Conservation (phyloP, 2,113 vertebrate species). For the Oceanites oceanicus region DNA sequence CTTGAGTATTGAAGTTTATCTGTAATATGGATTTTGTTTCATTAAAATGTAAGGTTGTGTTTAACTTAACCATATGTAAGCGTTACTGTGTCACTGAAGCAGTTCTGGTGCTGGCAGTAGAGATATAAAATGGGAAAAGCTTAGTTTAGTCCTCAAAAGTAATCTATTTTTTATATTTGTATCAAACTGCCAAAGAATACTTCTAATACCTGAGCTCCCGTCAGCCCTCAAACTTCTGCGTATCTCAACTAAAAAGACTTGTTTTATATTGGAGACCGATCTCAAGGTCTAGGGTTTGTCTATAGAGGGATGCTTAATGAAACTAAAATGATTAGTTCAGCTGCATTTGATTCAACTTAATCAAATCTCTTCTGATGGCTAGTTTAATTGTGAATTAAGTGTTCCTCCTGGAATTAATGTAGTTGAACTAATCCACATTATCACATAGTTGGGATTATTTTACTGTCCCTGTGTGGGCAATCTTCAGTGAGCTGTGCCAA, state of each 20-base stretch:
- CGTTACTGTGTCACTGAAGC: neutral
- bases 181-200: constrained; percentile 55
- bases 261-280: constrained; percentile 2
- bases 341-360: constrained; percentile 25
- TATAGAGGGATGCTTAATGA: neutral
- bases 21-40: neutral
- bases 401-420: constrained; percentile 20
- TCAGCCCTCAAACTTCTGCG: constrained; percentile 23
- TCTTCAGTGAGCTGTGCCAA: constrained; percentile 73
- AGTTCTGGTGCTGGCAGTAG: constrained; percentile 15
- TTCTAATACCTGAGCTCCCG: constrained; percentile 11
- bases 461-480: constrained; percentile 28
- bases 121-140: neutral
- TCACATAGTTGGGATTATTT: constrained; percentile 6
- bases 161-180: constrained; percentile 38
- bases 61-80: neutral
- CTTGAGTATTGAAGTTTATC: neutral
- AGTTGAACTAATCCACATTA: neutral
- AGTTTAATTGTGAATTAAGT: constrained; percentile 26
- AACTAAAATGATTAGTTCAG: constrained; percentile 51
- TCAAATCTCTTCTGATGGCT: constrained; percentile 10
- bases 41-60: neutral
- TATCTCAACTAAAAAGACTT: constrained; percentile 11
- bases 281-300: neutral
- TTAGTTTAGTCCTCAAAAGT: neutral